Base-by-base conservation (phyloP, 2,797 vertebrate genomes). In the Macropus fuliginosus region DNA sequence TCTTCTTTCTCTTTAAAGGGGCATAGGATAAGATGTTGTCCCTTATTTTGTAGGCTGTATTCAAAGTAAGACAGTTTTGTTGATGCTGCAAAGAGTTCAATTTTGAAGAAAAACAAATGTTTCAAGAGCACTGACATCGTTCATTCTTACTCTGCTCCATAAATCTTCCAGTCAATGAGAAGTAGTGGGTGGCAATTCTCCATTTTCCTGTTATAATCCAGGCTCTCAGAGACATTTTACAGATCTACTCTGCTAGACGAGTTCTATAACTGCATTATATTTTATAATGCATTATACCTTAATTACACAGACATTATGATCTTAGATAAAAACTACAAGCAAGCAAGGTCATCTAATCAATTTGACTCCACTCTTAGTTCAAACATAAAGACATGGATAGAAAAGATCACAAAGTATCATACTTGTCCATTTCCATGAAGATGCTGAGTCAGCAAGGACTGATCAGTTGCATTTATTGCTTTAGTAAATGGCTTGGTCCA, bases 251-350 rank as follows among this genome's bases (percentile, higher is more conserved):
- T 87, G 74, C 74, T 50, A 27, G 40, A 21, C 9, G 1, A 50
- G 40, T 24, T 87, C 74, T 27, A 46, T 87, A 50, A 50, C n/a
- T 87, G 9, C 74, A 87, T 87, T 87, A 87, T 87, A 87, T 87
- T 87, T 87, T 87, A 87, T 87, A 87, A 46, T 87, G 40, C 40
- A 87, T 87, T 87, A 87, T 87, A 46, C 74, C 40, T 87, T 87
- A 87, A 87, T 87, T 87, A 87, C 40, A 87, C 40, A 87, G 74
- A 87, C 74, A 87, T 87, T 87, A 87, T 24, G 66, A 81, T 87
- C 74, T 87, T 50, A 87, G 74, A 87, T 87, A 87, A 87, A 87
- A 87, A 87, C 40, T 87, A 87, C 74, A 87, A 87, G 74, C 74
- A 87, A 87, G 74, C 40, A 50, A 87, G 74, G 74, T 87, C 74